Base-by-base conservation (phyloP, 2,888 invertebrate genomes). In the Encarsia formosa region DNA sequence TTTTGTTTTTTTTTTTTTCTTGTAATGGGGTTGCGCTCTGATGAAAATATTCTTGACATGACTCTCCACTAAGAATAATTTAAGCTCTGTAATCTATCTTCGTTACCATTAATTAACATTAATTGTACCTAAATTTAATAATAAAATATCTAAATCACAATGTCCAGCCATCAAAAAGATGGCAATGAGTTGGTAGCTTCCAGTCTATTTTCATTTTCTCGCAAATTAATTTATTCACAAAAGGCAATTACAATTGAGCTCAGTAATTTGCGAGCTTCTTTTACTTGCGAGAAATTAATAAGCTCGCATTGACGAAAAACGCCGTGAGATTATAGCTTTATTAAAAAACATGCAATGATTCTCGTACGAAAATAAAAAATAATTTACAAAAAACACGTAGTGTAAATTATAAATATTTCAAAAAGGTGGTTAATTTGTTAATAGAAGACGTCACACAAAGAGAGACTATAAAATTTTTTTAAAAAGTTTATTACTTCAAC, bases 91-190 rank as follows among this genome's bases (percentile, higher is more conserved):
- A 66, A 66, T 57, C 50, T 63, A 65, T 64, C n/a, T n/a, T n/a
- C 61, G 57, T 64, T 62, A 65, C 55, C 57, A 68, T 69, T 70
- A 69, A 67, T 70, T 70, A 71, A 70, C 68, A 69, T 67, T 69
- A 64, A 67, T 63, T 61, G 64, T 64, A 68, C 61, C 61, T 68
- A 68, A 67, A 66, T 70, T 66, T 67, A 66, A 66, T 65, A 66
- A 68, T 67, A 69, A 69, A 70, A 67, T 70, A 68, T 57, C 66
- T 70, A 70, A 71, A 70, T 70, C 67, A 70, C 70, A 69, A 69
- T 67, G 63, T 68, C 62, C 61, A 61, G 58, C 60, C 61, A 54
- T 63, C 60, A 32, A 19, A 49, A 34, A 44, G 50, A 64, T 59
- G 57, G 60, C 59, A 61, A 61, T 57, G 56, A 59, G 55, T 59